phyloP scores from a whole-genome alignment of 2,888 invertebrate species.

The Pseudococcus viburni region DNA sequence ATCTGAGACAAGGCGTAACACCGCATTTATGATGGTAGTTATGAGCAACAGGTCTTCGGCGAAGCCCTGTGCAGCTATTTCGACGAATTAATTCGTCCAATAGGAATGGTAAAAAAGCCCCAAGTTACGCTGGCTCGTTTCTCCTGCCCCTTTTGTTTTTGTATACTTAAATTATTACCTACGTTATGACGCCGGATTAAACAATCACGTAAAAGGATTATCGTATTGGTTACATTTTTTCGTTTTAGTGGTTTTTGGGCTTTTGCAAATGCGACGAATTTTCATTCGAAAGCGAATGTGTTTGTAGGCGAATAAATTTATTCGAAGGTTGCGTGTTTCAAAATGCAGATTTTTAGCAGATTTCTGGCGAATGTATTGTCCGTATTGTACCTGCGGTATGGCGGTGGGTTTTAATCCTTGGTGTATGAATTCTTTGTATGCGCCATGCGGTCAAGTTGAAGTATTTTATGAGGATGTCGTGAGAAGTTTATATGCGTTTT shows the following conservation, averaged over 20 bases:
- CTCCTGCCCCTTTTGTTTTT: conserved; percentile 40
- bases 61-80: conserved; percentile 31
- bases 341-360: conserved; percentile 26
- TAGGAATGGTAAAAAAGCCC: not conserved
- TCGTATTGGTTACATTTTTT: conserved; percentile 8
- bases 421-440: not conserved
- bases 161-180: conserved; percentile 13
- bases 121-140: conserved; percentile 6
- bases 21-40: conserved; percentile 62
- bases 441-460: conserved; percentile 18
- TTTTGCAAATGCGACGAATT: not conserved
- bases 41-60: conserved; percentile 58
- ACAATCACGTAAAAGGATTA: conserved; percentile 2
- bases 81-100: conserved; percentile 30
- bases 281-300: not conserved
- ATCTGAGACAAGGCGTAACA: conserved; percentile 65
- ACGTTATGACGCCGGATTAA: conserved; percentile 7
- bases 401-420: not conserved
- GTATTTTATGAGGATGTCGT: conserved; percentile 19
- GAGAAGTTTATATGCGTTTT: conserved; percentile 15
- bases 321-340: not conserved
- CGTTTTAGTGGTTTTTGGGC: not conserved
- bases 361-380: not conserved
- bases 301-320: conserved; percentile 7
- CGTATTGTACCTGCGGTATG: not conserved